phyloP scores from a whole-genome alignment of 2,113 vertebrate species.

The Microcebus murinus region DNA sequence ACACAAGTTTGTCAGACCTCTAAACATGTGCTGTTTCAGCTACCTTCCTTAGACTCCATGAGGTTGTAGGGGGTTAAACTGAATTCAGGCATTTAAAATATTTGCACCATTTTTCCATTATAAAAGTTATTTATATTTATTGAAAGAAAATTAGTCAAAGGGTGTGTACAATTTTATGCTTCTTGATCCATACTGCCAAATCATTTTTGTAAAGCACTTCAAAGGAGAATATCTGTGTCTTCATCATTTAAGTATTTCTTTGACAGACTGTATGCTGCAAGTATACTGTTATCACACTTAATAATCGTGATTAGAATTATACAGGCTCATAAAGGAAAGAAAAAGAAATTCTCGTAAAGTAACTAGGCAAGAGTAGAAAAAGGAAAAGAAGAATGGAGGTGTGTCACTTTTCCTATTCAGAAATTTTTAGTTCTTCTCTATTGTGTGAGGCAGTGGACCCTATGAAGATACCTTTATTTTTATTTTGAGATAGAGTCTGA shows the following conservation, averaged over 20 bases:
- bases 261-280: background rate
- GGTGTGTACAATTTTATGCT: background rate
- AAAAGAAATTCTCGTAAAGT: background rate
- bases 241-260: conserved; percentile 22
- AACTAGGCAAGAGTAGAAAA: background rate
- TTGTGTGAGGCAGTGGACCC: background rate
- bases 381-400: background rate
- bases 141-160: conserved; percentile 6
- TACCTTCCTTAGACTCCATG: background rate
- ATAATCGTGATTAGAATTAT: background rate
- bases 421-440: background rate
- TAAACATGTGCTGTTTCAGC: background rate
- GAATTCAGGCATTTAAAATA: background rate
- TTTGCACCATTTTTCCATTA: conserved; percentile 9
- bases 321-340: background rate
- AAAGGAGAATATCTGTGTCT: conserved; percentile 1
- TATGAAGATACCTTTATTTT: background rate
- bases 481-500: too few relatives aligned
- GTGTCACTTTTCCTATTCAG: background rate
- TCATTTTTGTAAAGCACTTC: background rate
- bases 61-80: background rate
- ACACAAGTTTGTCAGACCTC: background rate
- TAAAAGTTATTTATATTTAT: conserved; percentile 26
- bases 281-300: background rate
- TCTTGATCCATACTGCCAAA: background rate